phyloP scores from a whole-genome alignment of 2,113 vertebrate species.

The Amphiprion ocellaris region DNA sequence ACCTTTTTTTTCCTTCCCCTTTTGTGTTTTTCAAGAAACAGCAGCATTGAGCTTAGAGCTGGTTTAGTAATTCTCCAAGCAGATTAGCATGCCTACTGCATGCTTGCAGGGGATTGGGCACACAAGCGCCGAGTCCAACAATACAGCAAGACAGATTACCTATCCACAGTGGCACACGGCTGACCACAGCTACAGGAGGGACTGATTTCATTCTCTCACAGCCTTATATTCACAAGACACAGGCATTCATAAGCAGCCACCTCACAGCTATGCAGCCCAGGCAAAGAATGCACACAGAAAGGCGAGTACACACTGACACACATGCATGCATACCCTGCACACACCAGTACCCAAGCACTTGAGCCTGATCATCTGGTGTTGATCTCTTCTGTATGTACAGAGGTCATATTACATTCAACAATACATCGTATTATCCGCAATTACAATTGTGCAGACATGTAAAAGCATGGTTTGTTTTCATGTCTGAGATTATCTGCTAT shows the following conservation, averaged over 20 bases:
- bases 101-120: slow-evolving; percentile 78
- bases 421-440: slow-evolving; percentile 21
- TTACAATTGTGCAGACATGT: slow-evolving; percentile 2
- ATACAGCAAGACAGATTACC: slow-evolving; percentile 72
- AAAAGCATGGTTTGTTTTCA: slow-evolving; percentile 18
- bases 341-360: slow-evolving; percentile 39
- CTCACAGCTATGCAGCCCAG: slow-evolving; percentile 25
- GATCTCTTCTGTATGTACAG: slow-evolving; percentile 60
- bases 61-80: slow-evolving; percentile 74
- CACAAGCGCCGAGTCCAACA: slow-evolving; percentile 56
- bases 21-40: slow-evolving; percentile 50
- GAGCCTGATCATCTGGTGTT: slow-evolving; percentile 61
- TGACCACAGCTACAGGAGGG: slow-evolving; percentile 28
- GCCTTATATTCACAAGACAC: slow-evolving; percentile 24
- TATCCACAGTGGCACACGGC: slow-evolving; percentile 57
- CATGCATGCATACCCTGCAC: slow-evolving; percentile 23
- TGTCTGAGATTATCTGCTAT: slow-evolving; percentile 12
- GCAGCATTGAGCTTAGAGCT: slow-evolving; percentile 57
- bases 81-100: slow-evolving; percentile 80
- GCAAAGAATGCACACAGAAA: background rate
- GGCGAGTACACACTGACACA: slow-evolving; percentile 18
- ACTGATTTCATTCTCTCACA: slow-evolving; percentile 27
- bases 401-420: slow-evolving; percentile 55
- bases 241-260: slow-evolving; percentile 17
- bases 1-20: background rate